These are phyloP conservation scores for Halictus ligatus DNA, from an alignment of 2,888 invertebrate species.

Conservation along the genomic window DNA sequence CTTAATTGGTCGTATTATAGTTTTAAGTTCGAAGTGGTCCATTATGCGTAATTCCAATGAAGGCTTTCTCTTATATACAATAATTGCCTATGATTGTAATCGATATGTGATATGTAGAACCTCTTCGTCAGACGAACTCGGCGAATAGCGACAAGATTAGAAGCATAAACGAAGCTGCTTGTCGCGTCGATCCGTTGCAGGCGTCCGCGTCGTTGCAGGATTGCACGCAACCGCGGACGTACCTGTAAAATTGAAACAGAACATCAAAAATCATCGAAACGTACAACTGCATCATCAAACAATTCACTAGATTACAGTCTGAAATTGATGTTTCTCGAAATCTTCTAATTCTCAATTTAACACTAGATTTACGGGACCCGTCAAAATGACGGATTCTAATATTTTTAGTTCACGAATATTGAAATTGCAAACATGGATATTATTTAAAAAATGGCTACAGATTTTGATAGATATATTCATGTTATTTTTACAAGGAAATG, in stretches of 20 bases:
- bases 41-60: slow-evolving; percentile 8
- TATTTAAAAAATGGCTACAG: too few relatives aligned
- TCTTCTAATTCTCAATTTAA: background rate
- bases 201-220: slow-evolving; percentile 97
- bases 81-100: slow-evolving; percentile 41
- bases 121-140: slow-evolving; percentile 47
- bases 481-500: too few relatives aligned
- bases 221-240: slow-evolving; percentile 96
- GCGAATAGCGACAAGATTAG: slow-evolving; percentile 64
- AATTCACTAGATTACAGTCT: background rate
- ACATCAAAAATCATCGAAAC: background rate
- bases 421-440: too few relatives aligned
- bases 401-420: too few relatives aligned
- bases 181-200: slow-evolving; percentile 87
- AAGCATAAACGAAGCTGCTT: slow-evolving; percentile 55
- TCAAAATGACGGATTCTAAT: too few relatives aligned
- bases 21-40: slow-evolving; percentile 49
- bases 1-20: slow-evolving; percentile 54
- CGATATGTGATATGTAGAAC: slow-evolving; percentile 14
- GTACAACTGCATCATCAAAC: background rate
- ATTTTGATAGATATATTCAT: too few relatives aligned
- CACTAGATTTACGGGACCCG: too few relatives aligned
- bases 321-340: background rate
- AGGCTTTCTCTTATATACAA: slow-evolving; percentile 34
- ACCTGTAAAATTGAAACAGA: slow-evolving; percentile 85